These are phyloP conservation scores for Maconellicoccus hirsutus DNA, from an alignment of 1,140 invertebrate species.

Conservation along the genomic window DNA sequence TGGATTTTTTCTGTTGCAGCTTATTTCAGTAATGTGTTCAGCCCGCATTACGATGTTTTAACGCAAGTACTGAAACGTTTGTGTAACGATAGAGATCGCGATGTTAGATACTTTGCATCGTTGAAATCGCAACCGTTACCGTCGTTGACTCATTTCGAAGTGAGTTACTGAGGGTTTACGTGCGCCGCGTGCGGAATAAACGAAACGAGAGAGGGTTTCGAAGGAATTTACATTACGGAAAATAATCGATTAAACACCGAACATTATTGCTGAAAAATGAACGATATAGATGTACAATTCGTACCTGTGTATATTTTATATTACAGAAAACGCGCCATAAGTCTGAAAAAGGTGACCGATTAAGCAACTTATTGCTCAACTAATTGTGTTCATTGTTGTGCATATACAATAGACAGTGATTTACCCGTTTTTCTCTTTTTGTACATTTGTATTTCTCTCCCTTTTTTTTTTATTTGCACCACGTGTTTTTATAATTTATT, in stretches of 20 bases:
- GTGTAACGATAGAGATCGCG: constrained; percentile 30
- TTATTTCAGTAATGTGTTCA: constrained; percentile 14
- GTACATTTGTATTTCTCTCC: background rate
- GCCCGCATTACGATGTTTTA: constrained; percentile 31
- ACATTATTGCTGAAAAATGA: background rate
- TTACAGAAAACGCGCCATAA: background rate
- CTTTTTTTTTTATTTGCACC: background rate
- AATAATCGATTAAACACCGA: background rate
- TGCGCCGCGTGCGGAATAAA: background rate
- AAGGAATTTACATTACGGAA: background rate
- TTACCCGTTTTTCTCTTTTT: background rate
- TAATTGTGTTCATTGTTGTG: constrained; percentile 15
- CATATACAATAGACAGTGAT: constrained; percentile 8
- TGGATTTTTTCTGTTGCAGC: constrained; percentile 19
- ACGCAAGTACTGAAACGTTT: constrained; percentile 30
- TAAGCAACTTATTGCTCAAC: constrained; percentile 12
- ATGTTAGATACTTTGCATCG: constrained; percentile 31
- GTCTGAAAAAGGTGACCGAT: constrained; percentile 1
- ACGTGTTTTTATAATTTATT: too few species aligned
- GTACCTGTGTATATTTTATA: background rate
- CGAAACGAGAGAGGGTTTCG: background rate
- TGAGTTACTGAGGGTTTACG: background rate
- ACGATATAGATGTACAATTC: too few species aligned
- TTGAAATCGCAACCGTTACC: constrained; percentile 17
- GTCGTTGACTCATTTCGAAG: background rate